Conservation (phyloP, 2,797 vertebrate species). For the Aphelocoma californica region DNA sequence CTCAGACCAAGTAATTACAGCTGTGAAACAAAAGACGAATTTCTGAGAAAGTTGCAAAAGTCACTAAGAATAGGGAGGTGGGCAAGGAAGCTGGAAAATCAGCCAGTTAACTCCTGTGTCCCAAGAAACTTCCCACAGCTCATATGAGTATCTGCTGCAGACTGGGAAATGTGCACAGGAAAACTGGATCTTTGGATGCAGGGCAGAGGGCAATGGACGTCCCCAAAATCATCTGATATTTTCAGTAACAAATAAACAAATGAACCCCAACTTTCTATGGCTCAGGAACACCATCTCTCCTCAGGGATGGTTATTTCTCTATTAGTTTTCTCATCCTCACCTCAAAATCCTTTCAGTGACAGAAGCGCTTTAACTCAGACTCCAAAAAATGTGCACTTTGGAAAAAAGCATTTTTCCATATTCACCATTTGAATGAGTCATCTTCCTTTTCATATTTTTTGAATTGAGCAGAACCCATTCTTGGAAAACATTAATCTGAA, state of each 20-base stretch:
- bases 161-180: neutral
- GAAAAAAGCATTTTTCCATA: neutral
- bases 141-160: neutral
- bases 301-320: neutral
- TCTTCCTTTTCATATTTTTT: neutral
- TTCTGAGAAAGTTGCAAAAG: constrained; percentile 47
- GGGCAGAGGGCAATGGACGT: neutral
- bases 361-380: neutral
- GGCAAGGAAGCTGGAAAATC: neutral
- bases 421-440: neutral
- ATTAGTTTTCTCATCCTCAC: neutral
- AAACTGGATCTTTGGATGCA: neutral
- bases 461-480: neutral
- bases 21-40: constrained; percentile 12
- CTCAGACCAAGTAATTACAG: constrained; percentile 13
- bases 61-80: neutral
- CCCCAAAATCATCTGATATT: neutral
- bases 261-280: neutral
- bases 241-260: neutral
- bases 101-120: neutral
- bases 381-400: neutral
- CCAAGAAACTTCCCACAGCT: neutral
- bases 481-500: neutral
- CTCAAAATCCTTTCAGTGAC: neutral
- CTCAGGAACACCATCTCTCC: neutral